Conservation (phyloP, 2,888 invertebrate genomes). For the Acrobasis suavella region DNA sequence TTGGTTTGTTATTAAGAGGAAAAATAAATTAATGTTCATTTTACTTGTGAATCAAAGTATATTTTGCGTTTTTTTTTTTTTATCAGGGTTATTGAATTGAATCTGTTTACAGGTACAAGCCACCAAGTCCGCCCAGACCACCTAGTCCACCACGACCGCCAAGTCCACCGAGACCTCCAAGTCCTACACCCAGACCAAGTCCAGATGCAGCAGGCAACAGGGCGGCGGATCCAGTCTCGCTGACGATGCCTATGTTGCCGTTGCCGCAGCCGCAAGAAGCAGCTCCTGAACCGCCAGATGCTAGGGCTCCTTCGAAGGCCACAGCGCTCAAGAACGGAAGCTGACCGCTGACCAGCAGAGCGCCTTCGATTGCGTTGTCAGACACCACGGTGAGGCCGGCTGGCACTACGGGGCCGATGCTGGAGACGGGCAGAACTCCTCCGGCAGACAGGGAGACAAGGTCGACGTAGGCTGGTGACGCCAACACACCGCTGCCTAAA, state of each 20-base stretch:
- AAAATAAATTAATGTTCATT: no score
- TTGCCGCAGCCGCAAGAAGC: slow-evolving; percentile 42
- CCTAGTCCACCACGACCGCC: neutral
- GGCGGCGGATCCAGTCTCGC: slow-evolving; percentile 35
- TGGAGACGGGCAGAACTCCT: slow-evolving; percentile 31
- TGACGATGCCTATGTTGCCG: slow-evolving; percentile 40
- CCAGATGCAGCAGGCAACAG: slow-evolving; percentile 26
- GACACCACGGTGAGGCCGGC: slow-evolving; percentile 45
- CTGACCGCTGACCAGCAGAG: slow-evolving; percentile 42
- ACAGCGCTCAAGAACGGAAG: slow-evolving; percentile 52
- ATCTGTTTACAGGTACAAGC: neutral
- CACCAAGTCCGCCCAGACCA: neutral
- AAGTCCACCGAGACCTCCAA: slow-evolving; percentile 25
- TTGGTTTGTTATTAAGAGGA: no score
- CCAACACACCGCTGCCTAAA: neutral
- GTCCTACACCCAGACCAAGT: slow-evolving; percentile 26
- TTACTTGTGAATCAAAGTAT: no score
- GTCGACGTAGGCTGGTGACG: slow-evolving; percentile 1
- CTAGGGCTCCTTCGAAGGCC: slow-evolving; percentile 42
- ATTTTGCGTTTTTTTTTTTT: no score
- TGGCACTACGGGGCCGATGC: slow-evolving; percentile 34
- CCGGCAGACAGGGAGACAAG: slow-evolving; percentile 27
- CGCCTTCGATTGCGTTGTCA: slow-evolving; percentile 48
- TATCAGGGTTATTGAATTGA: no score
- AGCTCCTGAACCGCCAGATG: slow-evolving; percentile 43